Evolutionary conservation across 2,888 invertebrate genomes (phyloP), one percentile per base, ranked within the genome.

Genomic region (Drosophila mimetica): DNA sequence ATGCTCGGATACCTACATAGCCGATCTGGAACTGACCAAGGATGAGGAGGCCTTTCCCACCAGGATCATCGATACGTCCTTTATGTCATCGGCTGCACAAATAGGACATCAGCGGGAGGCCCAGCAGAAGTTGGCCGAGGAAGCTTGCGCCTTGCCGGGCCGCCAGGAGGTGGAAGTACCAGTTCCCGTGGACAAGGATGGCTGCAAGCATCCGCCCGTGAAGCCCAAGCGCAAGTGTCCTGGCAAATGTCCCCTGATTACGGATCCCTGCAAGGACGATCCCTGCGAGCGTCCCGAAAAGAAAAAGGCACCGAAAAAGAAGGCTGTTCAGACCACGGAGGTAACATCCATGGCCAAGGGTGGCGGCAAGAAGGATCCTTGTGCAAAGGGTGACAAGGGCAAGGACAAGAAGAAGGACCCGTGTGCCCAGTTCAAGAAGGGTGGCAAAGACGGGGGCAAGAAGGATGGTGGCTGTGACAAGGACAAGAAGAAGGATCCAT

Each of bases 151-250:
- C 1, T 0, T 3, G 7, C 55, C 55, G 0, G 22, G 44, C 11
- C 16, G 1, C 16, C 44, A 44, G 28, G 44, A 28, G 28, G 8
- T 36, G 11, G 36, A 50, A 6, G 57, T 51, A 7, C 79, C 79
- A 2, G 64, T 41, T n/a, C 79, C 79, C 0, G 25, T 28, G 2
- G 28, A 71, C 5, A 72, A 71, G 11, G 83, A 84, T 25, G 88
- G 88, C 1, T 84, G 83, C 69, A 84, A 84, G 37, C 4, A 77
- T 39, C 86, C 81, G 0, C 37, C 84, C 3, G 14, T 84, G 3
- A 88, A 88, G 22, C 64, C 63, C 1, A 84, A 87, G 6, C 83
- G 83, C 32, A 84, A 84, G 32, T 84, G 83, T 16, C 71, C 74
- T 0, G 86, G 86, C 13, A 77, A 72, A 6, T 84, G 83, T 39